These are phyloP conservation scores for Thelaira solivaga DNA, from an alignment of 2,888 invertebrate genomes.

Conservation along the genomic window DNA sequence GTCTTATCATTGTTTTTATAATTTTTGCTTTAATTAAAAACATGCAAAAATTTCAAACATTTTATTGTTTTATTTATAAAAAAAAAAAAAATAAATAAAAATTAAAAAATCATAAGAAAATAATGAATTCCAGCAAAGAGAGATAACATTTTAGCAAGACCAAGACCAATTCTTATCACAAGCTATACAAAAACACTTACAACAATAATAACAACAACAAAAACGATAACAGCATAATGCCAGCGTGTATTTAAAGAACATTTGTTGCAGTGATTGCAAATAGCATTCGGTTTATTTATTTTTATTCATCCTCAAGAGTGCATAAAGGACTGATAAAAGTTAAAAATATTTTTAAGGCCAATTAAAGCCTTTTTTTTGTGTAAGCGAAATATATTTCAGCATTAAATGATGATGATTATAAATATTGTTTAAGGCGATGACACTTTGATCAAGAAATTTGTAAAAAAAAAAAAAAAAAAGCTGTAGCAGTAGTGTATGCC, in stretches of 20 bases:
- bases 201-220: neutral
- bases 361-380: too few relatives aligned
- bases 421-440: too few relatives aligned
- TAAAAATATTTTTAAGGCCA: too few relatives aligned
- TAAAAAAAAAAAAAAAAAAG: too few relatives aligned
- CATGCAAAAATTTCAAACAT: conserved; percentile 27
- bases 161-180: conserved; percentile 56
- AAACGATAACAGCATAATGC: conserved; percentile 18
- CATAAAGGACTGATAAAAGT: neutral
- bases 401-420: too few relatives aligned
- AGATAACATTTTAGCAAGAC: conserved; percentile 58
- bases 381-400: too few relatives aligned
- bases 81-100: conserved; percentile 24
- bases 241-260: conserved; percentile 2
- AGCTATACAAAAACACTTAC: neutral
- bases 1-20: conserved; percentile 29
- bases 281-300: neutral
- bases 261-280: neutral
- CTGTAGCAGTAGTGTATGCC: too few relatives aligned
- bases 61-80: conserved; percentile 11
- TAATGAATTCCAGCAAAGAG: conserved; percentile 15
- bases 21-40: conserved; percentile 34
- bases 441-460: too few relatives aligned
- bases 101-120: conserved; percentile 15
- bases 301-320: neutral